These are phyloP conservation scores for Brenthis daphne DNA, from an alignment of 2,888 invertebrate species.

Conservation along the genomic window DNA sequence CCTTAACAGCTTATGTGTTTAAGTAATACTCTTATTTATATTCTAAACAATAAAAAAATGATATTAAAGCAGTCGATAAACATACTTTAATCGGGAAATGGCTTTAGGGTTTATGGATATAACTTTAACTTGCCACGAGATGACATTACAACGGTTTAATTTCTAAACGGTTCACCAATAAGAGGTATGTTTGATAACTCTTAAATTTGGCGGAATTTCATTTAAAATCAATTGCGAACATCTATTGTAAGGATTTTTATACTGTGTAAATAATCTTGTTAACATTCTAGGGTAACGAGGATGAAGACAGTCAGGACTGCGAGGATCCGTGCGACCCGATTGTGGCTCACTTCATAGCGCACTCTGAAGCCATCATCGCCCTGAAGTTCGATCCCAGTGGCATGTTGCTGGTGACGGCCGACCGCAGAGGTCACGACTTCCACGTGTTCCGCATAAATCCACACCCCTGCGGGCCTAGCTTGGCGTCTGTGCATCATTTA, in stretches of 20 bases:
- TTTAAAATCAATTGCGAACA: no score
- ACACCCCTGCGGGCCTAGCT: conserved; percentile 92
- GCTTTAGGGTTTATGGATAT: no score
- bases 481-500: conserved; percentile 96
- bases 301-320: conserved; percentile 82
- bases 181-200: background rate
- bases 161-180: background rate
- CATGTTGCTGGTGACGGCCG: conserved; percentile 93
- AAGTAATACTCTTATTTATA: no score
- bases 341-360: conserved; percentile 93
- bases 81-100: no score
- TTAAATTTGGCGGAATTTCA: background rate
- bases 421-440: conserved; percentile 96
- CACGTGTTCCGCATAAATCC: conserved; percentile 97
- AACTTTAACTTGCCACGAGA: no score
- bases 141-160: no score
- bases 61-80: no score
- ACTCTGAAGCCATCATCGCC: conserved; percentile 93
- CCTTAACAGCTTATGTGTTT: no score
- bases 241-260: no score
- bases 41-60: no score
- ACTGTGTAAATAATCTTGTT: background rate
- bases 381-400: conserved; percentile 96
- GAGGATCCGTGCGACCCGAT: conserved; percentile 87
- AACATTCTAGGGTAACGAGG: conserved; percentile 63